Percentiles rank a stretch among this genome's conserved stretches.
Conservation (phyloP, 92 coral and sea anemone genomes). For the Palythoa grandis region DNA sequence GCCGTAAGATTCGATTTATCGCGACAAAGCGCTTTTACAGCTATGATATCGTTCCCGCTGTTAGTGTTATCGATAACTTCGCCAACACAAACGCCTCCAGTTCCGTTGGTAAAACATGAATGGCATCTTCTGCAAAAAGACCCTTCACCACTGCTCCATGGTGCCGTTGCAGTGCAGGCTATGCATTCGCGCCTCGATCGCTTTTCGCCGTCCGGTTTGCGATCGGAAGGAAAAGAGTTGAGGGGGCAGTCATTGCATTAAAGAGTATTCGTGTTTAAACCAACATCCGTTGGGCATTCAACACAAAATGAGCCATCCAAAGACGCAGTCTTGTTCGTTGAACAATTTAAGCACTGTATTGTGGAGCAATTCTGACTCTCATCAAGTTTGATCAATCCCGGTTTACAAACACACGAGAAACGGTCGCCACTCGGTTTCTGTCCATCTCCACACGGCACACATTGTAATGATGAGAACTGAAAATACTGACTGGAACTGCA, state of each 20-base stretch:
- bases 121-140: constrained; percentile 69
- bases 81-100: constrained; percentile 74
- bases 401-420: constrained; percentile 67
- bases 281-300: constrained; percentile 64
- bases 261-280: constrained; percentile 57
- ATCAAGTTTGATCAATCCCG: background rate
- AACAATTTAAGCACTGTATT: constrained; percentile 47
- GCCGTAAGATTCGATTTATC: constrained; percentile 79
- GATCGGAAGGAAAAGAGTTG: constrained; percentile 63
- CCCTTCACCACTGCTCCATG: constrained; percentile 47
- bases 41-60: constrained; percentile 15
- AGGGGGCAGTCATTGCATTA: constrained; percentile 65
- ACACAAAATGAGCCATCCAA: constrained; percentile 89
- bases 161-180: constrained; percentile 59
- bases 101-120: constrained; percentile 35
- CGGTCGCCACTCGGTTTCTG: constrained; percentile 56
- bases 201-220: constrained; percentile 51
- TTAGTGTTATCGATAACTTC: constrained; percentile 15
- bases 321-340: constrained; percentile 64
- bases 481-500: constrained; percentile 66
- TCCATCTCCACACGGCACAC: constrained; percentile 64
- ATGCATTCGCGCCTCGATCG: constrained; percentile 57
- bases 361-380: constrained; percentile 52
- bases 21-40: constrained; percentile 77
- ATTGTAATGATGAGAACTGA: constrained; percentile 76